Base-by-base conservation (phyloP, 2,888 invertebrate genomes). In the Habroteleia sp. region DNA sequence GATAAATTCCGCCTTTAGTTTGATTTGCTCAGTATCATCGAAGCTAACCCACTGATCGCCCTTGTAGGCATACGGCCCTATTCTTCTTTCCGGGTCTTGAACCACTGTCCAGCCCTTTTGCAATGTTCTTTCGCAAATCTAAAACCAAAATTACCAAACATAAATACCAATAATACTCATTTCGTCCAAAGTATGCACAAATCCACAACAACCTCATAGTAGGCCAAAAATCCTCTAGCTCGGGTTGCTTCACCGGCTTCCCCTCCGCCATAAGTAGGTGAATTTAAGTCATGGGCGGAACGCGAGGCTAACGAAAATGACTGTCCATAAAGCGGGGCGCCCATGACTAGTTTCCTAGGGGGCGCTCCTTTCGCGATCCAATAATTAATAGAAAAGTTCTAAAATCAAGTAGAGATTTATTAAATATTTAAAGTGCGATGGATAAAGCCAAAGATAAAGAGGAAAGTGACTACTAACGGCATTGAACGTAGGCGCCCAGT, bases 11-110 rank as follows among this genome's bases (percentile, higher is more conserved):
- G 96, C 93, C 88, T 97, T 97, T 80, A 95, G 93, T 17, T 93
- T 91, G 11, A 96, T 93, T 92, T 96, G 96, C 25, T 92, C 91
- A 25, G 93, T 92, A 86, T 97, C 97, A 84, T 97, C 97, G 82
- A 96, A 97, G 3, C 96, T 95, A 3, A 97, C 97, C 97, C 97
- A 97, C 83, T 97, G 97, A 85, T 96, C 95, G 14, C 93, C 91
- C 68, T 91, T 89, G 77, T 93, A 94, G 0, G 97, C 96, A 83
- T 96, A 97, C 0, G 97, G 97, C 0, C 97, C 97, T 89, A 97
- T 96, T 13, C 95, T 91, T 39, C 95, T 94, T 52, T 94, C 91
- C 0, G 93, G 91, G 84, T 97, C 96, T 60, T 94, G 91, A 0
- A 94, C 92, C 3, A 95, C 93, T 27, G 91, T 91, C 95, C 96